A percentile compares a stretch with the other conserved stretches of the same genome.
These are phyloP conservation scores for Drosophila pseudoobscura DNA, from an alignment of 1,140 invertebrate species.

Conservation along the genomic window DNA sequence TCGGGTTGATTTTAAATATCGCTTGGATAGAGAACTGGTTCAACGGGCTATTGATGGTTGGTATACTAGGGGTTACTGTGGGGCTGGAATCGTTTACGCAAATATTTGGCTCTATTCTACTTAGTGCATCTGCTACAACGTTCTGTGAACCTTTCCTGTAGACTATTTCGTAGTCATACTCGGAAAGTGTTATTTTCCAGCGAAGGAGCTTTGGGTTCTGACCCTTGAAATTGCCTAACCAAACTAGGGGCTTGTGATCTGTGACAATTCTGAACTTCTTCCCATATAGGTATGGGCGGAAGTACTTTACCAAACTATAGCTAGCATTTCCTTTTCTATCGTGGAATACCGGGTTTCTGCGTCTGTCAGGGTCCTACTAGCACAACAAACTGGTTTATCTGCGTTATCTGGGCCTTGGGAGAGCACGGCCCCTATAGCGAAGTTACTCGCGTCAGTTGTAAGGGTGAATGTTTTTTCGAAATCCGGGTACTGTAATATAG, in stretches of 20 bases:
- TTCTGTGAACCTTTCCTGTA: too few species aligned
- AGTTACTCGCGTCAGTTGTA: slow-evolving; percentile 10
- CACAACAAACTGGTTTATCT: slow-evolving; percentile 8
- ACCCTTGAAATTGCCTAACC: neutral
- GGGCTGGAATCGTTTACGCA: neutral
- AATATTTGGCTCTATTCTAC: neutral
- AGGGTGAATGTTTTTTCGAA: neutral
- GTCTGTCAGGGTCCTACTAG: slow-evolving; percentile 8
- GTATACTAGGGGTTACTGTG: neutral
- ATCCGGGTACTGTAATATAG: slow-evolving; percentile 12
- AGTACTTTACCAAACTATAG: neutral
- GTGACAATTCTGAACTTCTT: neutral
- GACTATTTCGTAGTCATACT: too few species aligned
- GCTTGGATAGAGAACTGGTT: too few species aligned
- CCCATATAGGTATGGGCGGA: slow-evolving; percentile 6
- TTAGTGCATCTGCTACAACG: neutral
- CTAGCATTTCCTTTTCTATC: slow-evolving; percentile 6
- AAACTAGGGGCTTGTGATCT: neutral
- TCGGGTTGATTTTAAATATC: too few species aligned
- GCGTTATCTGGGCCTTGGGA: neutral
- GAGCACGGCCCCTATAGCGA: neutral
- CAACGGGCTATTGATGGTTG: too few species aligned
- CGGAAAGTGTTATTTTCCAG: slow-evolving; percentile 4
- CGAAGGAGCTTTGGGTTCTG: neutral
- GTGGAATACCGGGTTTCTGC: slow-evolving; percentile 12